Conservation (phyloP, 2,797 vertebrate genomes). For the Aphelocoma californica region DNA sequence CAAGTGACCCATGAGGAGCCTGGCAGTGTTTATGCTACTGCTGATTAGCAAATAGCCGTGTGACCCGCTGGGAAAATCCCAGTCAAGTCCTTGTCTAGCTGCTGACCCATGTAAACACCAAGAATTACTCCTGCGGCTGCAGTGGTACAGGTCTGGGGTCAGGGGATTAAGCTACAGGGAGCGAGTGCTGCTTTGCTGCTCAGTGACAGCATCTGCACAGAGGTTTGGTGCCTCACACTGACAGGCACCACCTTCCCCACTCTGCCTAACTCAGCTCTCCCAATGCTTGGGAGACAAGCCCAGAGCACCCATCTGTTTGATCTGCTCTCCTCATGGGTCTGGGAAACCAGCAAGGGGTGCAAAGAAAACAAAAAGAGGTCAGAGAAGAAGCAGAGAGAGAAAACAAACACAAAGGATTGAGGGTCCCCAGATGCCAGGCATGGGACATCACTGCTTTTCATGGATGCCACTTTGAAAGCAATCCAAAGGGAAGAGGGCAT, state of each 20-base stretch:
- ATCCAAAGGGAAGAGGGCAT: neutral
- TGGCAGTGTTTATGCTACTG: conserved; percentile 1
- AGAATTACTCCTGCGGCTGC: neutral
- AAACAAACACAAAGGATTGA: neutral
- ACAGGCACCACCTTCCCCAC: neutral
- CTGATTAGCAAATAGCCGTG: conserved; percentile 5
- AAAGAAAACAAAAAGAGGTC: neutral
- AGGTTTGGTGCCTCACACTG: neutral
- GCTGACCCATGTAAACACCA: conserved; percentile 35
- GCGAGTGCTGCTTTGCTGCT: neutral
- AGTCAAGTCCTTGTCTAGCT: conserved; percentile 45
- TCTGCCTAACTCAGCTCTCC: neutral
- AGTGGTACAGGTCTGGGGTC: conserved; percentile 15
- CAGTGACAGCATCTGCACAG: neutral
- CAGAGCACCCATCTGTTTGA: neutral
- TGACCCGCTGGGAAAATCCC: conserved; percentile 42
- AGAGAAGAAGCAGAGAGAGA: neutral
- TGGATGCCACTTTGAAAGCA: neutral
- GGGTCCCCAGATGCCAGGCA: neutral
- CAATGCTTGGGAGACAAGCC: neutral
- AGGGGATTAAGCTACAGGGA: conserved; percentile 36
- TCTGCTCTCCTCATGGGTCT: neutral
- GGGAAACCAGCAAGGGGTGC: neutral
- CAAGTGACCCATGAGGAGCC: conserved; percentile 53
- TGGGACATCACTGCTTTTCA: neutral